Evolutionary conservation across 2,113 vertebrate genomes (phyloP).

Genomic region (Silurus meridionalis): DNA sequence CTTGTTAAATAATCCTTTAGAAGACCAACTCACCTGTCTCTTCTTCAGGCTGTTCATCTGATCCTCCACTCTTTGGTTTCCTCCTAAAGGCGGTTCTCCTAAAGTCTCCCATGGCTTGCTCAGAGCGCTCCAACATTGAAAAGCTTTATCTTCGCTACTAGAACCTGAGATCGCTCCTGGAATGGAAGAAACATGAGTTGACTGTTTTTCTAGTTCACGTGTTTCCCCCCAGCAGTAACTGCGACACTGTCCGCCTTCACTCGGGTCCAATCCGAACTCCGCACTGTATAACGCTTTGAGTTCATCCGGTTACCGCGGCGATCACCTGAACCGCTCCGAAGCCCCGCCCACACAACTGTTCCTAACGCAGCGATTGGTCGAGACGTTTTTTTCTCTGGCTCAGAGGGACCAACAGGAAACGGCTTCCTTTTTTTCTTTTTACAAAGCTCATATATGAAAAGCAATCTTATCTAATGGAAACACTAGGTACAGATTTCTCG

Average conservation of each 20-base stretch:
- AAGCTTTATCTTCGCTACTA: not conserved
- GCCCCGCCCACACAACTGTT: not conserved
- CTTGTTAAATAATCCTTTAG: not conserved
- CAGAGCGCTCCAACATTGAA: slow-evolving; percentile 39
- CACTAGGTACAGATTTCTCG: not conserved
- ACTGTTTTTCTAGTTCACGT: not conserved
- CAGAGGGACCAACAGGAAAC: not conserved
- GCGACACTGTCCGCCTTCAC: no score
- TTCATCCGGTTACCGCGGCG: slow-evolving; percentile 6
- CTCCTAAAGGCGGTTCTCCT: slow-evolving; percentile 53
- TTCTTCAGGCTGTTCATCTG: slow-evolving; percentile 17
- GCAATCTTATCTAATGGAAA: not conserved
- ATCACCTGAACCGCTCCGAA: slow-evolving; percentile 20
- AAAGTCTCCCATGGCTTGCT: slow-evolving; percentile 47
- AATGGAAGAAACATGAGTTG: not conserved
- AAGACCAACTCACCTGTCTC: slow-evolving; percentile 41
- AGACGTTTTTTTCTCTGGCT: not conserved
- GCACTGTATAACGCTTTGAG: not conserved
- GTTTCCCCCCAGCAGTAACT: not conserved
- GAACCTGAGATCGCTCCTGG: not conserved
- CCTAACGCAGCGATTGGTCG: not conserved
- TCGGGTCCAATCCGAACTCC: not conserved
- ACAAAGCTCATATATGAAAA: not conserved
- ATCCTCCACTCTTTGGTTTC: slow-evolving; percentile 28
- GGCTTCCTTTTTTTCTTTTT: not conserved